phyloP scores from a whole-genome alignment of 1,140 invertebrate genomes.

The Zaprionus ornatus region DNA sequence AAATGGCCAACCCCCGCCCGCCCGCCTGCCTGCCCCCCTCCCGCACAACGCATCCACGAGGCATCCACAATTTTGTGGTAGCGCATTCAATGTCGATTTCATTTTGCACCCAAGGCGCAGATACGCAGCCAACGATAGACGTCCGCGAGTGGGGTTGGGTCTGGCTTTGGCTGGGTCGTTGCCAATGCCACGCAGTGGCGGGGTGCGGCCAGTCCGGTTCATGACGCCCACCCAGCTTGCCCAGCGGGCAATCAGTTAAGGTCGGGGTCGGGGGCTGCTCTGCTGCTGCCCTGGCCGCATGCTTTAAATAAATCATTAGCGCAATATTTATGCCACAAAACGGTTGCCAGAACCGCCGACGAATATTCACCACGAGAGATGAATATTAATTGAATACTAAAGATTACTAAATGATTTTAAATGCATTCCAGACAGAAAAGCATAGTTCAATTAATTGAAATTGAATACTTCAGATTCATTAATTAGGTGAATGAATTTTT shows the following conservation, averaged over 20 bases:
- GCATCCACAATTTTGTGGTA: constrained; percentile 61
- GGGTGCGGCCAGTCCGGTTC: constrained; percentile 53
- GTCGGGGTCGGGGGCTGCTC: constrained; percentile 32
- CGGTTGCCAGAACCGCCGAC: constrained; percentile 29
- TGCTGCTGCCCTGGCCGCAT: constrained; percentile 49
- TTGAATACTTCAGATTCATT: not conserved
- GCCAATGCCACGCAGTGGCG: constrained; percentile 67
- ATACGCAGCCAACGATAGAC: constrained; percentile 71
- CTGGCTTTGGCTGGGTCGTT: constrained; percentile 58
- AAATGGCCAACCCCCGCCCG: constrained; percentile 53
- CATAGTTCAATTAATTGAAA: not conserved
- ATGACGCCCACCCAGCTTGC: constrained; percentile 70
- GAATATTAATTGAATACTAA: constrained; percentile 10
- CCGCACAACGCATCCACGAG: constrained; percentile 2
- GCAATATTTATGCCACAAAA: constrained; percentile 51
- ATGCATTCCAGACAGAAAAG: not conserved
- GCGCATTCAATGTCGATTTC: constrained; percentile 81
- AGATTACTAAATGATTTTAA: not conserved
- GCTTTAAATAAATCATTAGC: constrained; percentile 80
- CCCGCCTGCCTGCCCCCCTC: not conserved
- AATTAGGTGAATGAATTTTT: not conserved
- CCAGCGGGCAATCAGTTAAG: constrained; percentile 70
- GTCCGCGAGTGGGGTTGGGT: constrained; percentile 52
- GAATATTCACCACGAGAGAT: constrained; percentile 8
- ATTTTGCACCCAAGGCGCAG: constrained; percentile 73